A percentile compares a stretch with the other conserved stretches of the same genome.
phyloP scores from a whole-genome alignment of 2,113 vertebrate genomes.

The Dipodomys merriami region DNA sequence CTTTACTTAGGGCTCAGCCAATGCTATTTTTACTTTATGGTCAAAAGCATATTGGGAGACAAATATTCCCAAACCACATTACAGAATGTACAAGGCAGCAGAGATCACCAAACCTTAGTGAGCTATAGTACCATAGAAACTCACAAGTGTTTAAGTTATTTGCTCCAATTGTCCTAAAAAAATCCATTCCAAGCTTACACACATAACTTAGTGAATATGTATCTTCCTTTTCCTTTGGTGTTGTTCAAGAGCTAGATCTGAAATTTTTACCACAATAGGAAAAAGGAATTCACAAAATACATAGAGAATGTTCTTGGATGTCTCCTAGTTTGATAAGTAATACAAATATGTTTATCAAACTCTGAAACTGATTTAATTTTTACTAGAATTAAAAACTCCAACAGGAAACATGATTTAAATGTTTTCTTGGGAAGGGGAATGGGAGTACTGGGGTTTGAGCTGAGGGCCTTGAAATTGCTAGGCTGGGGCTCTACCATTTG shows the following conservation, averaged over 20 bases:
- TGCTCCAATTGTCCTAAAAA: conserved; percentile 34
- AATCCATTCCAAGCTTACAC: neutral
- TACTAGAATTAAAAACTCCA: neutral
- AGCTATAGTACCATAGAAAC: conserved; percentile 9
- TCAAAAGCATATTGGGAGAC: conserved; percentile 63
- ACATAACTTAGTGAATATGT: conserved; percentile 27
- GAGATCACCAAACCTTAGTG: conserved; percentile 28
- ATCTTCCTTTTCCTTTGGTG: conserved; percentile 2
- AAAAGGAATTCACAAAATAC: neutral
- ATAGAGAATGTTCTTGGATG: neutral
- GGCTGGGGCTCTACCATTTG: too few relatives aligned
- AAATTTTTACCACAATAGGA: neutral
- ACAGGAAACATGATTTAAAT: neutral
- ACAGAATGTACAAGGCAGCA: conserved; percentile 23
- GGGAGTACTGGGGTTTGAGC: too few relatives aligned
- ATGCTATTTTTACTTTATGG: conserved; percentile 74
- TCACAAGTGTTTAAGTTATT: conserved; percentile 19
- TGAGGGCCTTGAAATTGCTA: too few relatives aligned
- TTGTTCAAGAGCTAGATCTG: conserved; percentile 19
- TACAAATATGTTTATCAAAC: neutral
- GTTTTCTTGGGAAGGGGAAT: neutral
- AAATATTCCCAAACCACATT: conserved; percentile 69
- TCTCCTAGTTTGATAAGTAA: neutral
- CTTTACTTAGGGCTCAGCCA: conserved; percentile 44
- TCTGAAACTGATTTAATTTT: conserved; percentile 26